Percentiles rank a stretch among this genome's conserved stretches.
These are phyloP conservation scores for Ailurus styani DNA, from an alignment of 2,113 vertebrate species.

Conservation along the genomic window DNA sequence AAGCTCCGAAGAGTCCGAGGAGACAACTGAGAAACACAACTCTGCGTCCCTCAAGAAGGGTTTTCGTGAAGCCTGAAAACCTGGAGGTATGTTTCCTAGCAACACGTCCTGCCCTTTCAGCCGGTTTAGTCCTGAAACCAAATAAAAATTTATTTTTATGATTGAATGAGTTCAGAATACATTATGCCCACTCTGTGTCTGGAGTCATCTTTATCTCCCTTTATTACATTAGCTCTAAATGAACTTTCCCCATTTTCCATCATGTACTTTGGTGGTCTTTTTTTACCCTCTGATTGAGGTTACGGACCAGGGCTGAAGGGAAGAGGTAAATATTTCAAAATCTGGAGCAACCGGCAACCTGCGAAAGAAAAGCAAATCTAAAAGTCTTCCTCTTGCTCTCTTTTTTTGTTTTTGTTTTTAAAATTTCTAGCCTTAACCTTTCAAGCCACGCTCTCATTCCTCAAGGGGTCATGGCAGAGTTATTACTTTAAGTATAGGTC, in stretches of 20 bases:
- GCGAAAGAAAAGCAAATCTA: not conserved
- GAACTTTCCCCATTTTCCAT: slow-evolving; percentile 38
- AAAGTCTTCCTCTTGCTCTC: not conserved
- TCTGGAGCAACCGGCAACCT: not conserved
- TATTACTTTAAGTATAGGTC: not conserved
- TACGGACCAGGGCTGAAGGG: not conserved
- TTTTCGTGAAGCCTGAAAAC: not conserved
- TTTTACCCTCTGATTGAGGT: not conserved
- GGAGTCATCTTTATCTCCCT: not conserved
- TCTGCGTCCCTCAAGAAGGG: not conserved
- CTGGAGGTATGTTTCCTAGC: not conserved
- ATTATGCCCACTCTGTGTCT: slow-evolving; percentile 19
- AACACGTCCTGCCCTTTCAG: slow-evolving; percentile 12
- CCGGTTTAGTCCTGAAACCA: not conserved
- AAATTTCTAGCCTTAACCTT: not conserved
- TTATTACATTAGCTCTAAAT: slow-evolving; percentile 15
- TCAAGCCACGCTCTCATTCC: not conserved
- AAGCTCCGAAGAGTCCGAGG: not conserved
- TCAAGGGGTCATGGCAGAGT: not conserved
- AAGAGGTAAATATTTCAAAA: slow-evolving; percentile 30
- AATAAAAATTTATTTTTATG: slow-evolving; percentile 43
- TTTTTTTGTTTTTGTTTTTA: not conserved
- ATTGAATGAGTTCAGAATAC: slow-evolving; percentile 39
- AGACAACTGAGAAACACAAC: not conserved
- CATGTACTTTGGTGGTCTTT: not conserved